Evolutionary conservation across 2,888 invertebrate species (phyloP).

Genomic region (Sinodicranocentrus sp.): DNA sequence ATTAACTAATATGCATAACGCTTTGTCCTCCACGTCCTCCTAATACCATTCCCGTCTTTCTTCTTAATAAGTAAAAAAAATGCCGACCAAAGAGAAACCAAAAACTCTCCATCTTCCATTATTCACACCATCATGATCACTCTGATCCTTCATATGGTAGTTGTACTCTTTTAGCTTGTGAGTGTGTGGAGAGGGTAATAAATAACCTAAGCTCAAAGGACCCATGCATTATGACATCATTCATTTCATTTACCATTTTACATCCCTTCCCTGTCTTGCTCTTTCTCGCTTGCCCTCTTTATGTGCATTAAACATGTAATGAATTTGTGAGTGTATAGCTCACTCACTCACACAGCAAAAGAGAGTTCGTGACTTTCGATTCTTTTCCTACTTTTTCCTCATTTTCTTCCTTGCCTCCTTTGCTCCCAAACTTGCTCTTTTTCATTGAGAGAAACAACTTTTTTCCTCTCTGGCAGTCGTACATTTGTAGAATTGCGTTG

Average conservation of each 20-base stretch:
- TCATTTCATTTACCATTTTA: conserved; percentile 40
- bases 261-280: not conserved
- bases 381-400: not conserved
- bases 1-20: too few species aligned
- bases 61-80: too few species aligned
- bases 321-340: conserved; percentile 27
- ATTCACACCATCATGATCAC: not conserved
- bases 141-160: not conserved
- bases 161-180: not conserved
- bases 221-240: conserved; percentile 37
- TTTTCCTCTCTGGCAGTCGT: too few species aligned
- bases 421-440: not conserved
- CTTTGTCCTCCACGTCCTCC: too few species aligned
- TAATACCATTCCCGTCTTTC: too few species aligned
- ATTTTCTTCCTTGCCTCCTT: not conserved
- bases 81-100: not conserved
- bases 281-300: not conserved
- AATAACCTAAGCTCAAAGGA: conserved; percentile 52
- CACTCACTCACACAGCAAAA: not conserved
- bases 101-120: not conserved
- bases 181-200: conserved; percentile 17
- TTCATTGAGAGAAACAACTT: too few species aligned
- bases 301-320: conserved; percentile 31
- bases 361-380: conserved; percentile 15
- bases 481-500: too few species aligned